Evolutionary conservation across 2,888 invertebrate species (phyloP), one percentile per base, ranked within the genome.

Genomic region (Drymonia ruficornis): DNA sequence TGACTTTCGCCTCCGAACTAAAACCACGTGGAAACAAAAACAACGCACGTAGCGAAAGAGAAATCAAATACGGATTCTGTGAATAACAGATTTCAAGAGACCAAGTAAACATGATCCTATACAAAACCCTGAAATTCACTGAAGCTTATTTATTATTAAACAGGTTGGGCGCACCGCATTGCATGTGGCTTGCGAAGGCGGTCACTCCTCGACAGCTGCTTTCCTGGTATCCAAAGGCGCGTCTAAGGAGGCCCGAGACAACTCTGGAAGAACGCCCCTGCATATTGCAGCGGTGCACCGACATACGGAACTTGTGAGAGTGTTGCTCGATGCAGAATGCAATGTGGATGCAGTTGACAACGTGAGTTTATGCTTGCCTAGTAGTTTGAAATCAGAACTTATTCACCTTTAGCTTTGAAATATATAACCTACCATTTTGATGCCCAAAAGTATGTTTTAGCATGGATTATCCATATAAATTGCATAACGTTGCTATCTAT

Each of bases 221-320:
- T 89, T 94, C 67, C 89, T 95, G 63, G 90, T 96, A 59, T 76
- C 89, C 13, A 89, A 92, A 56, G 94, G 94, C 6, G 95, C 95
- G 0, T 93, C 95, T 56, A 93, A 95, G 68, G 96, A 96, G 73
- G 94, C 95, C 31, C 93, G 94, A 58, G 96, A 97, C 78, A 93
- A 94, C 69, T 94, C 95, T 15, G 96, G 96, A 13, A 95, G 94
- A 69, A 95, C 96, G 6, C 95, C 97, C 0, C 92, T 97, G 29
- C 97, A 97, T 76, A 93, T 96, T 50, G 96, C 97, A 0, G 95
- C 96, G 0, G 95, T 96, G 66, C 95, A 96, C 74, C 95, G 96
- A 64, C 95, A 96, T 74, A 95, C 96, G 0, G 95, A 94, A 63
- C 93, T 96, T 16, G 96, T 96, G n/a, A 93, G 94, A 62, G 86